Conservation (phyloP, 2,888 invertebrate genomes). For the Drosophila planitibia region DNA sequence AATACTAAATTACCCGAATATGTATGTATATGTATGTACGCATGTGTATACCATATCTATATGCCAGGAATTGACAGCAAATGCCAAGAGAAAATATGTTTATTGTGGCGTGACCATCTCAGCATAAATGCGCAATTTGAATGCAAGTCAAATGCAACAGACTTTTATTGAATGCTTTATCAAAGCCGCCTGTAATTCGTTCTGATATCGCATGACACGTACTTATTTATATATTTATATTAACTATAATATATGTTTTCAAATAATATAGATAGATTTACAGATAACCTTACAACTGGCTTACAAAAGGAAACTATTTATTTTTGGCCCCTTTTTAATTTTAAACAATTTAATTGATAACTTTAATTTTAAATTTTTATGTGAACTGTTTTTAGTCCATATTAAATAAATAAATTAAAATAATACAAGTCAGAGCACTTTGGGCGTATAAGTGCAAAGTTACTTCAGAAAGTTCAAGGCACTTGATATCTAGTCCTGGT, state of each 20-base stretch:
- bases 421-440: not conserved
- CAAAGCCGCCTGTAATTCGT: not conserved
- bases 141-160: conserved; percentile 2
- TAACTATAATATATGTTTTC: not conserved
- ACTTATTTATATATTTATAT: not conserved
- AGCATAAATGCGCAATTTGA: not conserved
- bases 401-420: not conserved
- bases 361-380: not conserved
- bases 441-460: not conserved
- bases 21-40: not conserved
- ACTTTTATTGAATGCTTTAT: not conserved
- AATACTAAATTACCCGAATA: conserved; percentile 29
- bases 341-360: not conserved
- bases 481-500: not conserved
- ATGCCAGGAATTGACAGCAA: conserved; percentile 20
- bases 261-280: not conserved
- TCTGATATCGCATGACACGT: not conserved
- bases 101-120: not conserved
- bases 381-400: not conserved
- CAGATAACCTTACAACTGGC: not conserved
- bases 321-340: not conserved
- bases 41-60: not conserved
- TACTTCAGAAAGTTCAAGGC: not conserved
- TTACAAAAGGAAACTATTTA: not conserved
- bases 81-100: conserved; percentile 3